These are phyloP conservation scores for Lepidocolaptes lacrymiger DNA, from an alignment of 2,797 vertebrate genomes.

Conservation along the genomic window DNA sequence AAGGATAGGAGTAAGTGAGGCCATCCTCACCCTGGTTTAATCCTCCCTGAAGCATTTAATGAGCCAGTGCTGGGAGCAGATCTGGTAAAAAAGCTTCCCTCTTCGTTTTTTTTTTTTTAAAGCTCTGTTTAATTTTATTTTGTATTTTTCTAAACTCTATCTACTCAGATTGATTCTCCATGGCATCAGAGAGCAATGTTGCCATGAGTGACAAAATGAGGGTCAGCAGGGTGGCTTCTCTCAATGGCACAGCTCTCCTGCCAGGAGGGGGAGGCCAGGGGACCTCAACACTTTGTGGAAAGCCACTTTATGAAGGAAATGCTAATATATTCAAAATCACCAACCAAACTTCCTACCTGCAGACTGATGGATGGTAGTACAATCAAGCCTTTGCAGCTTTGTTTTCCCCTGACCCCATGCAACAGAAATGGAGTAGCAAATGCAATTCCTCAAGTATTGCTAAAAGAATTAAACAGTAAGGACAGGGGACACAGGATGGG, in stretches of 20 bases:
- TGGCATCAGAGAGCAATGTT: background rate
- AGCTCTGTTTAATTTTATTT: background rate
- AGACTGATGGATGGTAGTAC: background rate
- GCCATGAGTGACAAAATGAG: background rate
- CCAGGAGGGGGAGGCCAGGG: background rate
- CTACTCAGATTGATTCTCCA: background rate
- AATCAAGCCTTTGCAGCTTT: background rate
- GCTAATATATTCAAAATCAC: background rate
- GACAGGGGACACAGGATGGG: rapidly evolving
- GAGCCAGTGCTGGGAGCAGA: background rate
- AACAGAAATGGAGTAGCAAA: background rate
- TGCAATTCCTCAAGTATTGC: background rate
- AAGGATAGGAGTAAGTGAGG: background rate
- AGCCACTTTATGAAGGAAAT: background rate
- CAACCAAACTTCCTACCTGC: background rate
- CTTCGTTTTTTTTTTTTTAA: background rate
- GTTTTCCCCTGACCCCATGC: background rate
- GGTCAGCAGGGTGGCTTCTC: background rate
- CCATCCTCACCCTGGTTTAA: background rate
- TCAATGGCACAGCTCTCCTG: background rate
- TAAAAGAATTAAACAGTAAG: background rate
- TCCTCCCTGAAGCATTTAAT: background rate
- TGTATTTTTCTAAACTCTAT: background rate
- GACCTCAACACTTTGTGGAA: rapidly evolving
- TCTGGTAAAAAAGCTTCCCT: background rate